These are phyloP conservation scores for Nipponacmea schrenckii DNA, from an alignment of 2,888 invertebrate species.

Conservation along the genomic window DNA sequence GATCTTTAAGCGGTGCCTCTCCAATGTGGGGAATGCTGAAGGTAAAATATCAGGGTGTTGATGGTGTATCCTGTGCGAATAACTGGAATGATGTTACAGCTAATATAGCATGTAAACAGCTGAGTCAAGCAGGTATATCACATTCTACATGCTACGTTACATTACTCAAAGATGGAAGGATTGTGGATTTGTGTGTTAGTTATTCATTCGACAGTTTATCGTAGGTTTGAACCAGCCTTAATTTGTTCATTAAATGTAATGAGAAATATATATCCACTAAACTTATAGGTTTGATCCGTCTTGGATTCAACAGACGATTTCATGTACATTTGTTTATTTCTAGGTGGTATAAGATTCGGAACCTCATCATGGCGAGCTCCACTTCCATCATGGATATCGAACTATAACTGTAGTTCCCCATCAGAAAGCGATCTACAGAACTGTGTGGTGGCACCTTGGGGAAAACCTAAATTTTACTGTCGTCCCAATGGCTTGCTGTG, in stretches of 20 bases:
- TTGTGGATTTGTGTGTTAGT: too few species aligned
- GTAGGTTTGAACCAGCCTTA: too few species aligned
- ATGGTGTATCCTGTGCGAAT: constrained; percentile 34
- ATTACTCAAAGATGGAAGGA: too few species aligned
- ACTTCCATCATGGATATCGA: neutral
- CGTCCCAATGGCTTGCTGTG: constrained; percentile 46
- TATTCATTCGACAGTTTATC: too few species aligned
- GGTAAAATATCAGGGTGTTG: constrained; percentile 14
- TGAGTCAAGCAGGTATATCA: constrained; percentile 69
- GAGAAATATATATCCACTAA: too few species aligned
- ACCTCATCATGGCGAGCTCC: neutral
- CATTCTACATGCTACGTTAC: too few species aligned
- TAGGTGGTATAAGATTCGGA: neutral
- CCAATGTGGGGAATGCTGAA: constrained; percentile 15
- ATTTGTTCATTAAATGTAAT: too few species aligned
- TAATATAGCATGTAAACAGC: constrained; percentile 40
- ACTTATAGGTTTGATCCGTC: too few species aligned
- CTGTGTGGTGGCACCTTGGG: constrained; percentile 43
- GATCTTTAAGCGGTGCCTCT: constrained; percentile 1
- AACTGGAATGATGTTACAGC: constrained; percentile 48
- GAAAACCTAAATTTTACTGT: constrained; percentile 42
- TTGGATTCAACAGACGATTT: too few species aligned
- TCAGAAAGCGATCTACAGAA: constrained; percentile 34
- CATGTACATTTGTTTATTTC: neutral
- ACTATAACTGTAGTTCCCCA: neutral